A percentile compares a stretch with the other conserved stretches of the same genome.
These are phyloP conservation scores for Calephelis virginiensis DNA, from an alignment of 1,140 invertebrate genomes.

Conservation along the genomic window DNA sequence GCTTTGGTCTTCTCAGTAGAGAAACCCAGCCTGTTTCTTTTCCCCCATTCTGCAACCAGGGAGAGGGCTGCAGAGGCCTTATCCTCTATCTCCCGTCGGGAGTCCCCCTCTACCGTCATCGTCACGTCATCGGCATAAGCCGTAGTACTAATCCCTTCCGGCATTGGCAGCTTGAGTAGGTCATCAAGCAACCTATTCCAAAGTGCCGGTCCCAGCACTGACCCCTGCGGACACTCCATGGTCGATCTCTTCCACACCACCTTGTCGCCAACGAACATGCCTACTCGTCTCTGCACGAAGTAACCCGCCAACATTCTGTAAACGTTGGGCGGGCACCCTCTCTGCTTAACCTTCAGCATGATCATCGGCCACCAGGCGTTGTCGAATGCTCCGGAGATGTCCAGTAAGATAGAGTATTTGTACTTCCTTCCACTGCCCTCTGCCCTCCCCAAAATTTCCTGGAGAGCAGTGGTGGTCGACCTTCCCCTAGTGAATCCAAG, in stretches of 20 bases:
- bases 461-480: background rate
- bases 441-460: background rate
- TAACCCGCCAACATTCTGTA: background rate
- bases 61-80: background rate
- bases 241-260: background rate
- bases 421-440: background rate
- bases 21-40: too few species aligned
- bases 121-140: background rate
- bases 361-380: conserved; percentile 1
- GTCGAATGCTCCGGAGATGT: background rate
- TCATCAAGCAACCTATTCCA: background rate
- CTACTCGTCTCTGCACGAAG: too few species aligned
- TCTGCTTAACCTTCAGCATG: background rate
- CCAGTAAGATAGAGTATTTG: background rate
- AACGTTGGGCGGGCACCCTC: background rate
- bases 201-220: background rate
- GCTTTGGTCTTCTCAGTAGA: too few species aligned
- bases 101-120: background rate
- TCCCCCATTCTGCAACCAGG: too few species aligned
- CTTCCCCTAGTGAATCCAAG: background rate
- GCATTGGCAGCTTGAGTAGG: too few species aligned
- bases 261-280: background rate
- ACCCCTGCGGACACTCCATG: conserved; percentile 3
- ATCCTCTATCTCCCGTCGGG: background rate
- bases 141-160: too few species aligned